Conservation (phyloP, 2,797 vertebrate genomes). For the Xyrichtys novacula region DNA sequence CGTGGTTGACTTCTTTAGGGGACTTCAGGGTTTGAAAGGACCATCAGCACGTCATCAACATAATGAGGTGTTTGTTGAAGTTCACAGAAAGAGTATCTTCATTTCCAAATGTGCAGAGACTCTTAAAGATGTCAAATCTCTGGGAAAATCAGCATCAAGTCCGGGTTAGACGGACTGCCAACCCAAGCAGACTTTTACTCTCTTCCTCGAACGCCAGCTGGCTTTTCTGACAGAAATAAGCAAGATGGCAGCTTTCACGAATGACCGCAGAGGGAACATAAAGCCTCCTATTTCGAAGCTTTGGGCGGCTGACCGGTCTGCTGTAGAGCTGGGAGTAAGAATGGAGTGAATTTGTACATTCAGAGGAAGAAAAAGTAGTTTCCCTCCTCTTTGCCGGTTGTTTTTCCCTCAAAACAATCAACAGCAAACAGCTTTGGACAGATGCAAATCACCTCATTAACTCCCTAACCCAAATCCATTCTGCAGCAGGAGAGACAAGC, state of each 20-base stretch:
- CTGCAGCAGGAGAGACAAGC: slow-evolving; percentile 58
- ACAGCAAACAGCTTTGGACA: slow-evolving; percentile 81
- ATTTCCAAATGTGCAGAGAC: too few relatives aligned
- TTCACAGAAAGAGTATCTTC: too few relatives aligned
- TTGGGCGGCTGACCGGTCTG: not conserved
- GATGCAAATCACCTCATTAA: slow-evolving; percentile 85
- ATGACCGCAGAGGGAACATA: not conserved
- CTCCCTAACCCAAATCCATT: slow-evolving; percentile 75
- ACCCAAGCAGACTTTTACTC: not conserved
- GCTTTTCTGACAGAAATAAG: not conserved
- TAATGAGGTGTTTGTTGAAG: too few relatives aligned
- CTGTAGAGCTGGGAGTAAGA: not conserved
- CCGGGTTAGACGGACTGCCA: too few relatives aligned
- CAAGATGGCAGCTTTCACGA: not conserved
- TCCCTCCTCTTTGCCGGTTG: slow-evolving; percentile 44
- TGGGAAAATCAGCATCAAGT: too few relatives aligned
- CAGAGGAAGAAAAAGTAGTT: slow-evolving; percentile 29
- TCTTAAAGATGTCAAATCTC: too few relatives aligned
- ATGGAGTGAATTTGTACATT: slow-evolving; percentile 21
- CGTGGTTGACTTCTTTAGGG: too few relatives aligned
- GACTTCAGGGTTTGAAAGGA: too few relatives aligned
- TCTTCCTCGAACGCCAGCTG: not conserved
- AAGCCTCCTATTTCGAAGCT: not conserved
- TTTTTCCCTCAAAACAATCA: slow-evolving; percentile 79
- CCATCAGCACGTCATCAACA: too few relatives aligned